Evolutionary conservation across 2,888 invertebrate species (phyloP).

Genomic region (Loripinus fragilis): DNA sequence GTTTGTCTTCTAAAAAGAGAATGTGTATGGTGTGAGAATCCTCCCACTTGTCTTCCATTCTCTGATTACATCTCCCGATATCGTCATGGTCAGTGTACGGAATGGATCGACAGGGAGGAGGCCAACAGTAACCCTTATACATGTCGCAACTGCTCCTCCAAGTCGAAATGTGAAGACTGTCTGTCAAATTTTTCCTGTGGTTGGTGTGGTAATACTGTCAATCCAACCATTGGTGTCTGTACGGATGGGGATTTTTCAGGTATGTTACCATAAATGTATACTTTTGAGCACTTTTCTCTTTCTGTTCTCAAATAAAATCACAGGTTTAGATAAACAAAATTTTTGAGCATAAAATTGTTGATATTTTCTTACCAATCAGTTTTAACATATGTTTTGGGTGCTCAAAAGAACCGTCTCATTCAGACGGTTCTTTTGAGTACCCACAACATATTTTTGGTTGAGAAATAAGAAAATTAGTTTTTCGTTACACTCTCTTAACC

Average conservation of each 20-base stretch:
- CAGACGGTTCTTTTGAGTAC: no score
- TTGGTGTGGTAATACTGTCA: conserved; percentile 95
- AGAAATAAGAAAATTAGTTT: no score
- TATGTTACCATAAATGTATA: conserved; percentile 33
- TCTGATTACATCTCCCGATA: conserved; percentile 97
- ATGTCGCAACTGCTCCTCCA: conserved; percentile 75
- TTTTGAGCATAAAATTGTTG: no score
- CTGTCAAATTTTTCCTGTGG: conserved; percentile 94
- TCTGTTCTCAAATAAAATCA: no score
- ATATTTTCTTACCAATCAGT: no score
- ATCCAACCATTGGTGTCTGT: conserved; percentile 91
- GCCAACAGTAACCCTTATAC: conserved; percentile 51
- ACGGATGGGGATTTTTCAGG: conserved; percentile 80
- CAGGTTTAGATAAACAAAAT: no score
- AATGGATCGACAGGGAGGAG: conserved; percentile 91
- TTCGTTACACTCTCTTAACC: no score
- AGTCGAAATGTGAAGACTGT: conserved; percentile 85
- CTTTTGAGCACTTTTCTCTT: no score
- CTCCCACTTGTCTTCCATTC: conserved; percentile 95
- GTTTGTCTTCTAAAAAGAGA: conserved; percentile 92
- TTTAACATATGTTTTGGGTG: no score
- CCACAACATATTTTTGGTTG: no score
- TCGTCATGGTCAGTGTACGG: conserved; percentile 95
- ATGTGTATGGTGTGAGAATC: conserved; percentile 98
- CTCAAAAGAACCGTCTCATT: no score